Evolutionary conservation across 2,797 vertebrate genomes (phyloP), one percentile per base, ranked within the genome.

Genomic region (Cossypha niveicapilla): DNA sequence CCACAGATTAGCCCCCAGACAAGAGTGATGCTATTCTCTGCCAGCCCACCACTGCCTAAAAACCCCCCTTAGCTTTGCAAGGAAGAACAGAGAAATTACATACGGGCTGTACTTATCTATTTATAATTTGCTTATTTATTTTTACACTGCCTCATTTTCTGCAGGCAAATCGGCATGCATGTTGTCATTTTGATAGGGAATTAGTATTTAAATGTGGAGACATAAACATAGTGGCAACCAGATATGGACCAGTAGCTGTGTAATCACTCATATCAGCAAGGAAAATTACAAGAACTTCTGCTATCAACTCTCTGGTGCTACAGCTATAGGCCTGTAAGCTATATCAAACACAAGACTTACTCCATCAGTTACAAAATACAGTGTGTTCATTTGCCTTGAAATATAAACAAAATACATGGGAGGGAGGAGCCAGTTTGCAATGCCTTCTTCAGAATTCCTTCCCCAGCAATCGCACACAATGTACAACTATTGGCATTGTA

Each of bases 401-500:
- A 81, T 65, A 78, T 15, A 86, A 91, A 88, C 48, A 91, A 65
- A 83, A 58, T 39, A 39, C n/a, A 70, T 45, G 32, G 67, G n/a
- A 70, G 11, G 86, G 70, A 84, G 47, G 83, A 83, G 60, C 56
- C 50, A 35, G 39, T 73, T 94, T 91, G 91, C 71, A 95, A 78
- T 28, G 34, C 48, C 66, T 94, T 85, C 62, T 90, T 80, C 92
- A 76, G 74, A 92, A 92, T 84, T 86, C 75, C 39, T 57, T 85
- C 48, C 91, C 60, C 60, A 88, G 13, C 72, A 79, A 57, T 62
- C 57, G 58, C 82, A 89, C 82, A 88, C 71, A 57, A 27, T 23
- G 62, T 54, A 50, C 61, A 88, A 14, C 88, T 67, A 77, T 67
- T 60, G 62, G 71, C 45, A 72, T 76, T 44, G 58, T 54, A 81